These are phyloP conservation scores for Drosophila tripunctata DNA, from an alignment of 2,888 invertebrate genomes.

Conservation along the genomic window DNA sequence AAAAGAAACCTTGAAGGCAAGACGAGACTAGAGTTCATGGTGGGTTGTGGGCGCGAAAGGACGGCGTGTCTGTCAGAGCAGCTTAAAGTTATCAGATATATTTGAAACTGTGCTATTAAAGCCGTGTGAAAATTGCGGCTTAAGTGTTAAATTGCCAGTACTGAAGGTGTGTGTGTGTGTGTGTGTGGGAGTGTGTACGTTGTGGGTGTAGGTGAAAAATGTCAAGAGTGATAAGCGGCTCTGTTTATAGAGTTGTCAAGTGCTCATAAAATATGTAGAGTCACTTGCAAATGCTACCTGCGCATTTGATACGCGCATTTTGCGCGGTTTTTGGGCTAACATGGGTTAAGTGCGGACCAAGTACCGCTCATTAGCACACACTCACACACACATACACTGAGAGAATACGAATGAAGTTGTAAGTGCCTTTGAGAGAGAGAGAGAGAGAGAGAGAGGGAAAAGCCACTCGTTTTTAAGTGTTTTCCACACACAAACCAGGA, in stretches of 20 bases:
- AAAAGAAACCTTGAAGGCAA: conserved; percentile 6
- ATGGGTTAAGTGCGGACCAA: conserved; percentile 67
- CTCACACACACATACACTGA: conserved; percentile 28
- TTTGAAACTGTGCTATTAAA: conserved; percentile 56
- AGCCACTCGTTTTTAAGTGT: conserved; percentile 49
- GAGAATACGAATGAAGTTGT: conserved; percentile 51
- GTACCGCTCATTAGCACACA: conserved; percentile 66
- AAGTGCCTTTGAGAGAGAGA: too few species aligned
- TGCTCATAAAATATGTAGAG: conserved; percentile 58
- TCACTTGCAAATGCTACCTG: conserved; percentile 46
- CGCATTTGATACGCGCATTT: conserved; percentile 55
- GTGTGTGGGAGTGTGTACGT: not conserved
- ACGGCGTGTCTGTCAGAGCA: conserved; percentile 16
- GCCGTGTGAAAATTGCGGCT: conserved; percentile 64
- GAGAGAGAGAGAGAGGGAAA: conserved; percentile 35
- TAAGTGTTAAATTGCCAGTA: conserved; percentile 37
- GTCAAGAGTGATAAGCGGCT: conserved; percentile 63
- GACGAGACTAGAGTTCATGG: not conserved
- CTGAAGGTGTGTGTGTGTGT: not conserved
- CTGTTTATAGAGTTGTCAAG: conserved; percentile 74
- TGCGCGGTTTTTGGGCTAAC: conserved; percentile 61
- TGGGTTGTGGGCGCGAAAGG: not conserved
- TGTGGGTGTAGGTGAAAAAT: conserved; percentile 14
- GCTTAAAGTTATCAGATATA: conserved; percentile 66
- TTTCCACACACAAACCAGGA: conserved; percentile 38